Base-by-base conservation (phyloP, 2,888 invertebrate genomes). In the Aphodius granarius region DNA sequence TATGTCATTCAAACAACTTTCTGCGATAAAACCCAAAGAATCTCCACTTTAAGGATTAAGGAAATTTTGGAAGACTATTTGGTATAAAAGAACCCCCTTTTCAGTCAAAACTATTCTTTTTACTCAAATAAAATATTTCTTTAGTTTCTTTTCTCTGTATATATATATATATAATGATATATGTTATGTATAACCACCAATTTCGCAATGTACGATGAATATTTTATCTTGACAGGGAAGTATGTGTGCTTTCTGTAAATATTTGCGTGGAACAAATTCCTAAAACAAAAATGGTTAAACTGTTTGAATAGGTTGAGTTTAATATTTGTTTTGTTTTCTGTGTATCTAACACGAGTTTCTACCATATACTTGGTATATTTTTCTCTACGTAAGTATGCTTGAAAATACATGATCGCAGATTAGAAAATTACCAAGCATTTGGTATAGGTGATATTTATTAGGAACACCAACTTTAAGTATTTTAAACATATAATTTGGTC, bases 311-410 rank as follows among this genome's bases (percentile, higher is more conserved):
- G 43, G 43, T n/a, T n/a, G n/a, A n/a, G n/a, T 43, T 6, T 43
- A 43, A 43, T 43, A 43, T 43, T 43, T 43, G 43, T 43, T 43
- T 43, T 9, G 43, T 13, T 43, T 65, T 65, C 19, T 65, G 16
- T 65, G 65, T 65, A 19, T 65, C 4, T 20, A 19, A 9, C 19
- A 68, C n/a, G 20, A 22, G 20, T 13, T 68, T 68, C n/a, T 68
- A 68, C 68, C 68, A 68, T 22, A 19, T 68, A 68, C 68, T 68
- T 68, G 68, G 20, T 68, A 68, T 68, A 68, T 18, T 65, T n/a
- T 65, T 65, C 16, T 19, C 6, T 5, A 68, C 20, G 68, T 68
- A 68, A 68, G 68, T 68, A 68, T 9, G 16, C 3, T 20, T 20
- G 2, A 19, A 68, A 68, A 68, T 68, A 68, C 22, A 19, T 43